Evolutionary conservation across 2,797 vertebrate species (phyloP).

Genomic region (Tragelaphus eurycerus): DNA sequence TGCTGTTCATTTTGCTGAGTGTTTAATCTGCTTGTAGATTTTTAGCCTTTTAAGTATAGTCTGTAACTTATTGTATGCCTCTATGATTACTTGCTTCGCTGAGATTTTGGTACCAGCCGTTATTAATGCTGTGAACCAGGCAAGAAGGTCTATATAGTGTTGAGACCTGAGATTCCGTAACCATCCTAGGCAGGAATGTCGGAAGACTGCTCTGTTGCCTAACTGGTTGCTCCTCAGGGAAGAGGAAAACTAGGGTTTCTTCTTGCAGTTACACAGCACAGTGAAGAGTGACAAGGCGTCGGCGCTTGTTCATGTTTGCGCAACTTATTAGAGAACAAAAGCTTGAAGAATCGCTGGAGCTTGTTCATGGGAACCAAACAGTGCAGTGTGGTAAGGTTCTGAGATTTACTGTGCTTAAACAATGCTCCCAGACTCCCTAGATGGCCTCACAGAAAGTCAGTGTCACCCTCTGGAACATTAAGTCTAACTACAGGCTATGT

Average conservation of each 20-base stretch:
- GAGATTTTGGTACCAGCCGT: neutral
- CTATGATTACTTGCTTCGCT: neutral
- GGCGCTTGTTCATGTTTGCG: neutral
- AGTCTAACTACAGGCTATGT: neutral
- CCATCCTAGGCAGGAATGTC: neutral
- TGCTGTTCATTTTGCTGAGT: neutral
- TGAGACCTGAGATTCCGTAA: neutral
- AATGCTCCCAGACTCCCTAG: neutral
- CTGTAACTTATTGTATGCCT: neutral
- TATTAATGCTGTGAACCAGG: neutral
- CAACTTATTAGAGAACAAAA: neutral
- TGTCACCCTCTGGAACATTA: neutral
- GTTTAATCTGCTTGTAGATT: neutral
- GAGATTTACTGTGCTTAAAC: neutral
- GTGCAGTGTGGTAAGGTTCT: neutral
- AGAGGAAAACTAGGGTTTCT: neutral
- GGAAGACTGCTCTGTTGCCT: neutral
- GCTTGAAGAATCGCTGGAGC: neutral
- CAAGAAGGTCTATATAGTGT: neutral
- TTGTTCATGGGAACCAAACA: neutral
- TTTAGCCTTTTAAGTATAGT: neutral
- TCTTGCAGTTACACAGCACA: neutral
- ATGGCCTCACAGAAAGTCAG: neutral
- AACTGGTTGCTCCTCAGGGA: neutral
- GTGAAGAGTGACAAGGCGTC: neutral